A percentile compares a stretch with the other conserved stretches of the same genome.
phyloP scores from a whole-genome alignment of 1,140 invertebrate species.

The Asobara japonica region DNA sequence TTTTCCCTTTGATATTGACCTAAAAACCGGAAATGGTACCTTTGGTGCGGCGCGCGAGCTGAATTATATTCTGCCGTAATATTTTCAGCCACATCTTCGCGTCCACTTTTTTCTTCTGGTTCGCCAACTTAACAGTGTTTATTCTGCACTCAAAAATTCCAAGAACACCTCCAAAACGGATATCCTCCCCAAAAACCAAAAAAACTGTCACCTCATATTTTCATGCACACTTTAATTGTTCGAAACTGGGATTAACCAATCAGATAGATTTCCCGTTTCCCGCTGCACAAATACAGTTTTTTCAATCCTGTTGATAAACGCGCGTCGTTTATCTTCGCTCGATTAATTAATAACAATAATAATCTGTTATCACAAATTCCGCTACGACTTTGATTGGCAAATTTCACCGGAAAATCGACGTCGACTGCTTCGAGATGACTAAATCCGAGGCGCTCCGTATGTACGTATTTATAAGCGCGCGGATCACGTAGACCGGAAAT shows the following conservation, averaged over 20 bases:
- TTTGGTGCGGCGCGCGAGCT: slow-evolving; percentile 56
- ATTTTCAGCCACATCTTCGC: slow-evolving; percentile 61
- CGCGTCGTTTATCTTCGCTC: too few species aligned
- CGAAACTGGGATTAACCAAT: too few species aligned
- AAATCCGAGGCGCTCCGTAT: neutral
- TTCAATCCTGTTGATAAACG: too few species aligned
- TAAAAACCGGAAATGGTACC: slow-evolving; percentile 44
- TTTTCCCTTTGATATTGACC: too few species aligned
- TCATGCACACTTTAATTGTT: too few species aligned
- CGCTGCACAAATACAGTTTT: neutral
- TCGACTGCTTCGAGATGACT: neutral
- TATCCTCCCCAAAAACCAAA: too few species aligned
- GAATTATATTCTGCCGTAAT: slow-evolving; percentile 57
- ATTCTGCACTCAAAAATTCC: neutral
- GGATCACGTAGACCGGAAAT: neutral
- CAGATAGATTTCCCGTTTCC: neutral
- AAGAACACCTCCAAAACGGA: neutral
- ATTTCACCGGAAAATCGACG: neutral
- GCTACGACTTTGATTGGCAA: neutral
- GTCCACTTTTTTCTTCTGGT: slow-evolving; percentile 41
- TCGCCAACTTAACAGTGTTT: slow-evolving; percentile 15
- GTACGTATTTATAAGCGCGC: neutral
- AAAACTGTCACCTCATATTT: too few species aligned
- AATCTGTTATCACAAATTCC: neutral
- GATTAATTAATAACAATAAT: too few species aligned